Conservation (phyloP, 2,888 invertebrate species). For the Trachelus tabidus region DNA sequence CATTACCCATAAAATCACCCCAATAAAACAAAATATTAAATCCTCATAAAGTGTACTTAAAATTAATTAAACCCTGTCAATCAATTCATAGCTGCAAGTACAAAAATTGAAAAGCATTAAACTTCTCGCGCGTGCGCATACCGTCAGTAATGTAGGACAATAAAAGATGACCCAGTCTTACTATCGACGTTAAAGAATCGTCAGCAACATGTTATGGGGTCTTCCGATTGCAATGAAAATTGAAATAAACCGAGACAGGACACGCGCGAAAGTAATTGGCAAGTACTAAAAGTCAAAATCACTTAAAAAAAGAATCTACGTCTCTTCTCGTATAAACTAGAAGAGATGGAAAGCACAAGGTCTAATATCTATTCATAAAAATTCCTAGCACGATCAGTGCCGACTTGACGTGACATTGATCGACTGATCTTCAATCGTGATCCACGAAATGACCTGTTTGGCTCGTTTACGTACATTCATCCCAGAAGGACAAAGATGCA, state of each 20-base stretch:
- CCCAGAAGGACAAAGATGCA: not conserved
- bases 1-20: not conserved
- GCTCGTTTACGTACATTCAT: not conserved
- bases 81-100: not conserved
- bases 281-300: not conserved
- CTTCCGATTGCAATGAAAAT: not conserved
- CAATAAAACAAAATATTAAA: not conserved
- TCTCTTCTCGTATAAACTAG: not conserved
- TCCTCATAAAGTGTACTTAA: not conserved
- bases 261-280: not conserved
- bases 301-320: not conserved
- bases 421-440: not conserved
- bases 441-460: not conserved
- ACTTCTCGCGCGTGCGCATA: not conserved
- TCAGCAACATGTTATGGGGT: not conserved
- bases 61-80: not conserved
- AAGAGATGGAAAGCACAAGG: not conserved
- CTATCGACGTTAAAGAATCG: not conserved
- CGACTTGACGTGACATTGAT: not conserved
- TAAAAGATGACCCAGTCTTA: not conserved
- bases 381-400: not conserved
- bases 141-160: not conserved
- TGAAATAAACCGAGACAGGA: not conserved
- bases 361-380: not conserved
- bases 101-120: not conserved